Evolutionary conservation across 2,797 vertebrate genomes (phyloP).

Genomic region (Rhadinocentrus ornatus): DNA sequence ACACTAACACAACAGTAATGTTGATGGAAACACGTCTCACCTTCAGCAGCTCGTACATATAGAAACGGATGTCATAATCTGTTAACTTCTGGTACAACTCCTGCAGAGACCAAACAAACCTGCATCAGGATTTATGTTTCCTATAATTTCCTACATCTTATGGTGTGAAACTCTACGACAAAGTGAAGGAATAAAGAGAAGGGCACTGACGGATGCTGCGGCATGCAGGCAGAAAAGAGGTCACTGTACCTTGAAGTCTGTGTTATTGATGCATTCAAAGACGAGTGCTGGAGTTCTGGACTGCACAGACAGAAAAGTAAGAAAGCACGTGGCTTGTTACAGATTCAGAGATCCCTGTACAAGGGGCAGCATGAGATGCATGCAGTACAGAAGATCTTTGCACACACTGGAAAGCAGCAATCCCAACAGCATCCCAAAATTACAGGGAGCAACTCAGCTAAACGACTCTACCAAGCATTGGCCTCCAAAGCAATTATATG

Average conservation of each 20-base stretch:
- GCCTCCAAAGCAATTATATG: no score
- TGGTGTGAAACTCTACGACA: neutral
- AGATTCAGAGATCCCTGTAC: constrained; percentile 1
- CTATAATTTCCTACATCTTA: neutral
- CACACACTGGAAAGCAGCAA: no score
- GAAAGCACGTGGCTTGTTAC: neutral
- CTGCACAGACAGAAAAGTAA: constrained; percentile 76
- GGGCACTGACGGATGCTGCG: no score
- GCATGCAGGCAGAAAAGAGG: constrained; percentile 2
- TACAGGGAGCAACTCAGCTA: no score
- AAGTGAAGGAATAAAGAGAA: neutral
- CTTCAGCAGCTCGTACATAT: constrained; percentile 99
- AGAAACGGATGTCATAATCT: constrained; percentile 98
- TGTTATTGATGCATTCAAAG: constrained; percentile 99
- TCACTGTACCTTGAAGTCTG: constrained; percentile 95
- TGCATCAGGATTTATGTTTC: neutral
- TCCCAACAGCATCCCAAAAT: no score
- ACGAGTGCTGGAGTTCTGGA: constrained; percentile 98
- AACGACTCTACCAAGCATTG: no score
- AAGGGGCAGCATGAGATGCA: no score
- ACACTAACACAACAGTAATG: neutral
- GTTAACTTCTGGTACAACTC: constrained; percentile 99
- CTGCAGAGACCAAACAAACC: constrained; percentile 74
- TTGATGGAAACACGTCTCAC: constrained; percentile 74
- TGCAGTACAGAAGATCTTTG: no score